Evolutionary conservation across 2,113 vertebrate genomes (phyloP), one percentile per base, ranked within the genome.

Genomic region (Myotis lucifugus): DNA sequence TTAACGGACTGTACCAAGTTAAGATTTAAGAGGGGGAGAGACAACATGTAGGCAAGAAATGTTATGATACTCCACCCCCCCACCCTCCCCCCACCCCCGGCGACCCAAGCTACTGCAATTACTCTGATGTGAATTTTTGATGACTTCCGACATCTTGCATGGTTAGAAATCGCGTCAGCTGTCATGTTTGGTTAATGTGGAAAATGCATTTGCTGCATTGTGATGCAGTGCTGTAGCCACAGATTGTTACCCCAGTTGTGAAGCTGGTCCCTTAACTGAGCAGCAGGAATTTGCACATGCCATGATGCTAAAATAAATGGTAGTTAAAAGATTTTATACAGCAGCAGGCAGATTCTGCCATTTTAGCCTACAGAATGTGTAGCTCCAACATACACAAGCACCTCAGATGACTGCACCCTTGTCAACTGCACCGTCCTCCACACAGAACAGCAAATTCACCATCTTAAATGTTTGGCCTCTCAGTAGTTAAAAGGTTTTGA

Each of bases 111-210:
- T 98, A 98, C 98, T 99, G 99, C 99, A 99, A 99, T 99, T 99
- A 99, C 99, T 99, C 98, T 99, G 99, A 99, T 99, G 99, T 99
- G 98, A 99, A 99, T 99, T 98, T 98, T 98, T 99, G 99, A 99
- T 99, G 99, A 99, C 98, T 99, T 99, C 99, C 98, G 98, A 99
- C 99, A 99, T 99, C 99, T 99, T 99, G 99, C 99, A 99, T 98
- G 99, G 99, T 99, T 99, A 99, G 99, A 99, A 99, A 99, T 99
- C 97, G 93, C 99, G 99, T 99, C 99, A 99, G 99, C 99, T 99
- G 99, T 99, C 99, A 99, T 99, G 99, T 99, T 98, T 99, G 99
- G 98, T 99, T 99, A 99, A 99, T 98, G 99, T 99, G 98, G 98
- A 98, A 99, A 99, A 99, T 98, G 98, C 98, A 98, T 98, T 98